These are phyloP conservation scores for Penaeus chinensis DNA, from an alignment of 1,140 invertebrate genomes.

Conservation along the genomic window DNA sequence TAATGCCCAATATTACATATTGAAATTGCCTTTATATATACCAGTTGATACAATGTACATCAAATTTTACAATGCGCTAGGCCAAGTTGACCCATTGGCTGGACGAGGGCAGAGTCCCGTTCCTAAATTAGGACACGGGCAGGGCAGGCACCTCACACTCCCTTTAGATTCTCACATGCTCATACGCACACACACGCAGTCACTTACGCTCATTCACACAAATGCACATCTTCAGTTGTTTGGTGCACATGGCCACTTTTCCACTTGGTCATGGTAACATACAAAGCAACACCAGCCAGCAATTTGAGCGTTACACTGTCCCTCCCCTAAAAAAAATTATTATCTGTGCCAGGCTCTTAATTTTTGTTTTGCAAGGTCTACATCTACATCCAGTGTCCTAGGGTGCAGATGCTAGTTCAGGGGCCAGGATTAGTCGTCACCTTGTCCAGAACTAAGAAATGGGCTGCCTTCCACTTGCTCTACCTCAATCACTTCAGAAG, in stretches of 20 bases:
- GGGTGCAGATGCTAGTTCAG: too few species aligned
- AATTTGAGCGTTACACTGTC: too few species aligned
- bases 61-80: slow-evolving; percentile 60
- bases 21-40: slow-evolving; percentile 60
- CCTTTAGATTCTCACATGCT: not conserved
- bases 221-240: not conserved
- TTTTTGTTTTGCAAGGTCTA: too few species aligned
- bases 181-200: too few species aligned
- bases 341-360: too few species aligned
- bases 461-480: slow-evolving; percentile 40
- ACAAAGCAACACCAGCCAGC: not conserved
- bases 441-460: slow-evolving; percentile 2
- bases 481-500: slow-evolving; percentile 39
- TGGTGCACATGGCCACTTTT: not conserved
- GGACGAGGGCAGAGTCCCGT: slow-evolving; percentile 58
- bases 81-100: slow-evolving; percentile 48
- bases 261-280: not conserved
- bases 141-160: slow-evolving; percentile 38
- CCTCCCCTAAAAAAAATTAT: too few species aligned
- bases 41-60: slow-evolving; percentile 61
- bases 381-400: too few species aligned
- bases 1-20: slow-evolving; percentile 62
- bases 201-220: not conserved
- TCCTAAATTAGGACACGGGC: slow-evolving; percentile 38
- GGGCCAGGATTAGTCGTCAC: not conserved